Conservation (phyloP, 2,888 invertebrate species). For the Phalera bucephala region DNA sequence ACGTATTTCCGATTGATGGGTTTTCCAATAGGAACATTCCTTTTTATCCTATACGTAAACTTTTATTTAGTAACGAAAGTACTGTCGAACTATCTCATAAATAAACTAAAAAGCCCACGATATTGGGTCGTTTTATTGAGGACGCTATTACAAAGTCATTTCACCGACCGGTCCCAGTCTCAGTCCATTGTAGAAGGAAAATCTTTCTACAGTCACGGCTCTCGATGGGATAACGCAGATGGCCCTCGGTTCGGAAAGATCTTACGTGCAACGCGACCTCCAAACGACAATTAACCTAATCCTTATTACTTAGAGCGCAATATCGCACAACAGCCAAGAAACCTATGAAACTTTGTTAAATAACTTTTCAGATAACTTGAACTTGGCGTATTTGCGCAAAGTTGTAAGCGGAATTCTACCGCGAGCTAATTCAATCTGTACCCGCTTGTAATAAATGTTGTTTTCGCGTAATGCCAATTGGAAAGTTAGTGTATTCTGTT, state of each 20-base stretch:
- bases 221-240: slow-evolving; percentile 81
- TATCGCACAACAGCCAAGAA: slow-evolving; percentile 67
- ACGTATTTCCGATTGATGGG: slow-evolving; percentile 12
- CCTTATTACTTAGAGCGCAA: slow-evolving; percentile 58
- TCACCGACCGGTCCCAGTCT: slow-evolving; percentile 71
- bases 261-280: slow-evolving; percentile 44
- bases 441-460: slow-evolving; percentile 80
- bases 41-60: slow-evolving; percentile 30
- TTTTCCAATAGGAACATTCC: slow-evolving; percentile 19
- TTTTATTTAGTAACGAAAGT: slow-evolving; percentile 40
- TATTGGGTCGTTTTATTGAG: slow-evolving; percentile 75
- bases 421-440: slow-evolving; percentile 80
- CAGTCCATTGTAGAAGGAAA: slow-evolving; percentile 81
- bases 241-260: slow-evolving; percentile 51
- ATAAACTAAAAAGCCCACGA: slow-evolving; percentile 64
- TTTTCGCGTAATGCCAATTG: slow-evolving; percentile 79
- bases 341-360: slow-evolving; percentile 84
- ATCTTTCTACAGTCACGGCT: slow-evolving; percentile 83
- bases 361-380: slow-evolving; percentile 84
- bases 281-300: slow-evolving; percentile 71
- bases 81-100: slow-evolving; percentile 55
- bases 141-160: slow-evolving; percentile 80
- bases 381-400: slow-evolving; percentile 78
- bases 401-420: slow-evolving; percentile 77
- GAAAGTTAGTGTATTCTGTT: slow-evolving; percentile 67